A percentile compares a stretch with the other conserved stretches of the same genome.
Evolutionary conservation across 2,888 invertebrate genomes (phyloP).

Genomic region (Alviniconcha strummeri): DNA sequence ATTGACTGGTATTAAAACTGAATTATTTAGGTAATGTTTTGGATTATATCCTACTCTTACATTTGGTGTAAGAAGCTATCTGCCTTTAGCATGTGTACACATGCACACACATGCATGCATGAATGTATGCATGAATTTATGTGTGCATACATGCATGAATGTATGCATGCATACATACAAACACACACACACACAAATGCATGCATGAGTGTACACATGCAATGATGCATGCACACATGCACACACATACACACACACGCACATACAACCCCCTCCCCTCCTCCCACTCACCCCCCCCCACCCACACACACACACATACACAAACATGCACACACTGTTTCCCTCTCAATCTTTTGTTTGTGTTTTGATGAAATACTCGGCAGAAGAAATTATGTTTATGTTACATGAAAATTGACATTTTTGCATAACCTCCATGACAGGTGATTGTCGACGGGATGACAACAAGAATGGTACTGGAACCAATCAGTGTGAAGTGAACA

Average conservation of each 20-base stretch:
- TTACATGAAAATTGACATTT: neutral
- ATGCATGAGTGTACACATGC: neutral
- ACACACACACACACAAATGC: neutral
- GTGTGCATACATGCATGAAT: neutral
- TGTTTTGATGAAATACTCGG: no score
- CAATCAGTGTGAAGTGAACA: slow-evolving; percentile 59
- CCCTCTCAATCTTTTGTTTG: no score
- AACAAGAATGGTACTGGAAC: slow-evolving; percentile 33
- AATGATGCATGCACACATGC: neutral
- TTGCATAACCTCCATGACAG: slow-evolving; percentile 26
- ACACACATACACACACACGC: neutral
- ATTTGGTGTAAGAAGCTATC: neutral
- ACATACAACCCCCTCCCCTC: neutral
- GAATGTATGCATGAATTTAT: neutral
- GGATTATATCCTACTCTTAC: no score
- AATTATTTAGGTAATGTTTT: neutral
- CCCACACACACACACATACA: neutral
- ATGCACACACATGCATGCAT: neutral
- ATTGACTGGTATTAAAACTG: neutral
- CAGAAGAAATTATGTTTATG: no score
- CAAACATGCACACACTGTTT: neutral
- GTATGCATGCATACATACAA: neutral
- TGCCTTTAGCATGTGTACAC: neutral
- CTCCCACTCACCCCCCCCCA: no score
- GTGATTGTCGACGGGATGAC: slow-evolving; percentile 41